Percentiles rank a stretch among this genome's conserved stretches.
phyloP scores from a whole-genome alignment of 2,797 vertebrate species.

The Phaenicophaeus curvirostris region DNA sequence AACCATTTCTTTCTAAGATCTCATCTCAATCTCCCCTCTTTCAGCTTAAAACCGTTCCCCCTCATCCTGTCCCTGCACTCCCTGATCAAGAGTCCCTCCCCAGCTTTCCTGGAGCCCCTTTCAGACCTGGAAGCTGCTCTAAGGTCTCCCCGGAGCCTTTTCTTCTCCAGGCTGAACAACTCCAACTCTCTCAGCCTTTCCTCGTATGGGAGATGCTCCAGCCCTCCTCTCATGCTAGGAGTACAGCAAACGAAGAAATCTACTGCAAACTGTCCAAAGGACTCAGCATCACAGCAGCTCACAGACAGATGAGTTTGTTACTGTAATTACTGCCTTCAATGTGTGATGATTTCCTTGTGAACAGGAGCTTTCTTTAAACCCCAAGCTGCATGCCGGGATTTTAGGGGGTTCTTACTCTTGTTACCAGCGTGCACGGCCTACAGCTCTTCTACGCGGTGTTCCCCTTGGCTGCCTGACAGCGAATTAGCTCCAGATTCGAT shows the following conservation, averaged over 20 bases:
- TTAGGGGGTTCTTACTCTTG: not conserved
- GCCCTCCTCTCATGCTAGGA: not conserved
- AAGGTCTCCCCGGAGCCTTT: too few relatives aligned
- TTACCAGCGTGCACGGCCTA: fast-evolving
- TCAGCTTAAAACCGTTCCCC: too few relatives aligned
- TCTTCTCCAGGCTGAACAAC: too few relatives aligned
- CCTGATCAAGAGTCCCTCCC: too few relatives aligned
- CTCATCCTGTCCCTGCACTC: too few relatives aligned
- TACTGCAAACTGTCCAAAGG: not conserved
- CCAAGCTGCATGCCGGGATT: not conserved
- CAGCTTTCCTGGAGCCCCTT: too few relatives aligned
- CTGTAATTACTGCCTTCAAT: not conserved
- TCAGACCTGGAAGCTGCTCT: too few relatives aligned
- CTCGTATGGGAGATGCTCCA: too few relatives aligned
- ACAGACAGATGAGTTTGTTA: not conserved
- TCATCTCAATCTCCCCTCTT: too few relatives aligned
- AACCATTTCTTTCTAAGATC: too few relatives aligned
- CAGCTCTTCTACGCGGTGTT: fast-evolving
- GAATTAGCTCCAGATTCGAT: not conserved
- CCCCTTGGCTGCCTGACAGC: not conserved
- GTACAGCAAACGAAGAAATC: not conserved
- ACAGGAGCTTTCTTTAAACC: not conserved
- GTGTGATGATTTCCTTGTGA: fast-evolving
- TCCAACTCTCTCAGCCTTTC: too few relatives aligned
- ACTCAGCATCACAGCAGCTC: not conserved